Evolutionary conservation across 2,797 vertebrate species (phyloP).

Genomic region (Chrosomus eos): DNA sequence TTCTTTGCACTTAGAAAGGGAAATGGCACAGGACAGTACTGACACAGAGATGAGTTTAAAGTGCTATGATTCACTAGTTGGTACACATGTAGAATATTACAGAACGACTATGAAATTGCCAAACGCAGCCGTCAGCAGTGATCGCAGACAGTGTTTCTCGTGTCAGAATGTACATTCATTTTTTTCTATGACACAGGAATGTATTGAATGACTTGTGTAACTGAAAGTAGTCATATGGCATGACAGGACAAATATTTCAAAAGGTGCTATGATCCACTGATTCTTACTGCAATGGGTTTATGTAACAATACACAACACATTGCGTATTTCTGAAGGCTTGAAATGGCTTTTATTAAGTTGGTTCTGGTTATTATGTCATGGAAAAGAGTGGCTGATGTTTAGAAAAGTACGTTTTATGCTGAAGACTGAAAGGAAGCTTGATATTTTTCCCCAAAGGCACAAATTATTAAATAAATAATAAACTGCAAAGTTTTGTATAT

Average conservation of each 20-base stretch:
- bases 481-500: slow-evolving; percentile 56
- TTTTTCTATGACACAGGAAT: slow-evolving; percentile 13
- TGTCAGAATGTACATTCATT: slow-evolving; percentile 1
- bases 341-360: background rate
- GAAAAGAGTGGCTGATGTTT: slow-evolving; percentile 4
- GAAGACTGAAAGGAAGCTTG: background rate
- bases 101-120: slow-evolving; percentile 45
- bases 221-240: slow-evolving; percentile 2
- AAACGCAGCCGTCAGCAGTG: slow-evolving; percentile 52
- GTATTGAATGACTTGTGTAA: slow-evolving; percentile 8
- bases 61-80: slow-evolving; percentile 26
- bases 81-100: slow-evolving; percentile 22
- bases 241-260: slow-evolving; percentile 36
- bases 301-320: background rate
- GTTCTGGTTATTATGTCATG: slow-evolving; percentile 3
- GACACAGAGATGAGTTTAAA: slow-evolving; percentile 28
- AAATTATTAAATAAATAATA: slow-evolving; percentile 14
- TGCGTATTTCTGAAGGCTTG: background rate
- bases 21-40: background rate
- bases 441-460: slow-evolving; percentile 25
- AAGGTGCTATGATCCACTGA: slow-evolving; percentile 41
- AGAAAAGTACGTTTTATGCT: background rate
- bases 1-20: background rate
- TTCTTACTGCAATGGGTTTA: background rate
- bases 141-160: background rate